These are phyloP conservation scores for Epistrophe eligans DNA, from an alignment of 2,888 invertebrate genomes.

Conservation along the genomic window DNA sequence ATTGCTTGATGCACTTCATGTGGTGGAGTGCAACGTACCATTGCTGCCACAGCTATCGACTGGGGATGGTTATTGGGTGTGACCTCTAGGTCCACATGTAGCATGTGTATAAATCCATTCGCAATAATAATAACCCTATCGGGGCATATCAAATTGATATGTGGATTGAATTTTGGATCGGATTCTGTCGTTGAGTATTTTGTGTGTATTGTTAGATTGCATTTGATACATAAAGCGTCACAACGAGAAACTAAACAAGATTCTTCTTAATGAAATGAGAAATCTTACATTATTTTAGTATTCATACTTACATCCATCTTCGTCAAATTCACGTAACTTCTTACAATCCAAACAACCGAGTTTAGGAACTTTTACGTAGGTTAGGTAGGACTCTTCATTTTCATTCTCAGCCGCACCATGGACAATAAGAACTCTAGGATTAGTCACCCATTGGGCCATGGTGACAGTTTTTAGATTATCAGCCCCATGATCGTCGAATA, in stretches of 20 bases:
- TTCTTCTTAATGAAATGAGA: background rate
- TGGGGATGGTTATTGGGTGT: conserved; percentile 64
- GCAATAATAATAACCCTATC: conserved; percentile 93
- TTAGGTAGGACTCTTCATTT: conserved; percentile 83
- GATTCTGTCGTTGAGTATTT: conserved; percentile 95
- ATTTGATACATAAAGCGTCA: conserved; percentile 91
- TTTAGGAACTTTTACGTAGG: conserved; percentile 85
- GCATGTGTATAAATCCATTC: conserved; percentile 92
- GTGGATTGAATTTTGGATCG: conserved; percentile 90
- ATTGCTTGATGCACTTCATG: conserved; percentile 47
- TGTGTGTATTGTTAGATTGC: conserved; percentile 96
- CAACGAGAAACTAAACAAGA: conserved; percentile 85
- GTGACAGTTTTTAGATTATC: conserved; percentile 87
- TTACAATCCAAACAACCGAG: conserved; percentile 87
- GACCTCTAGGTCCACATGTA: conserved; percentile 87
- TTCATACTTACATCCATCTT: conserved; percentile 82
- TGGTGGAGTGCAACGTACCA: conserved; percentile 78
- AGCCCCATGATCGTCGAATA: conserved; percentile 87
- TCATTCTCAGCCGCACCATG: conserved; percentile 85
- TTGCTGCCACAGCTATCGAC: conserved; percentile 62
- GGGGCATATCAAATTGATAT: conserved; percentile 88
- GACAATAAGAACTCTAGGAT: conserved; percentile 86
- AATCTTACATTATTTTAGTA: no score
- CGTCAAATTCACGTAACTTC: conserved; percentile 84
- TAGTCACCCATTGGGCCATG: conserved; percentile 87